These are phyloP conservation scores for Aspidiotus destructor DNA, from an alignment of 2,888 invertebrate genomes.

Conservation along the genomic window DNA sequence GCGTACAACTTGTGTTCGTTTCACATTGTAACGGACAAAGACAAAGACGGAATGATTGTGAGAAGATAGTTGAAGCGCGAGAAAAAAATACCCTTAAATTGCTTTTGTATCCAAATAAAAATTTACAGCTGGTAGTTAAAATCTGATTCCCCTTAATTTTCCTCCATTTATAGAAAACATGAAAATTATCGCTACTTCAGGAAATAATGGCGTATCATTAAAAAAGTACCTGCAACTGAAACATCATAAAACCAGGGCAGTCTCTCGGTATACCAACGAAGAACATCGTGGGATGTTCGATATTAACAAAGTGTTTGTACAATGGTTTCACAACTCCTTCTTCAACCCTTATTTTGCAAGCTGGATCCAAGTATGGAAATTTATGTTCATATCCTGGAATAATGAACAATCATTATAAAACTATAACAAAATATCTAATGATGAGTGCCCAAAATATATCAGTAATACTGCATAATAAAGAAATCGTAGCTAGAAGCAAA, in stretches of 20 bases:
- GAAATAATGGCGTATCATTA: not conserved
- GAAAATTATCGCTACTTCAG: no score
- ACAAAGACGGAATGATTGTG: no score
- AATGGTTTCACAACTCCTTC: constrained; percentile 72
- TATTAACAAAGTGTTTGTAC: constrained; percentile 67
- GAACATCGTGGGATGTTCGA: constrained; percentile 61
- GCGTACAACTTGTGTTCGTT: no score
- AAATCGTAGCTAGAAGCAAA: no score
- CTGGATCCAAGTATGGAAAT: constrained; percentile 63
- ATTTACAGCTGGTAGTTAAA: no score
- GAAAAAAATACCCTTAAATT: no score
- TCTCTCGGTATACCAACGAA: constrained; percentile 63
- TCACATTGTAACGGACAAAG: no score
- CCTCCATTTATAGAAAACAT: no score
- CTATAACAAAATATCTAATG: constrained; percentile 6
- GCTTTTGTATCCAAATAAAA: no score
- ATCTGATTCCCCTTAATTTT: no score
- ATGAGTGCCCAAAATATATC: not conserved
- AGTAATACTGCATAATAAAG: no score
- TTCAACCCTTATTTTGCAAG: constrained; percentile 61
- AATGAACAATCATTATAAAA: constrained; percentile 15
- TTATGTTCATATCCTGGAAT: constrained; percentile 60
- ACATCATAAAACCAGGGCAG: constrained; percentile 58
- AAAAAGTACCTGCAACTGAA: constrained; percentile 57
- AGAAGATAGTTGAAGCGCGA: no score